These are phyloP conservation scores for Carduelis carduelis DNA, from an alignment of 2,797 vertebrate genomes.

Conservation along the genomic window DNA sequence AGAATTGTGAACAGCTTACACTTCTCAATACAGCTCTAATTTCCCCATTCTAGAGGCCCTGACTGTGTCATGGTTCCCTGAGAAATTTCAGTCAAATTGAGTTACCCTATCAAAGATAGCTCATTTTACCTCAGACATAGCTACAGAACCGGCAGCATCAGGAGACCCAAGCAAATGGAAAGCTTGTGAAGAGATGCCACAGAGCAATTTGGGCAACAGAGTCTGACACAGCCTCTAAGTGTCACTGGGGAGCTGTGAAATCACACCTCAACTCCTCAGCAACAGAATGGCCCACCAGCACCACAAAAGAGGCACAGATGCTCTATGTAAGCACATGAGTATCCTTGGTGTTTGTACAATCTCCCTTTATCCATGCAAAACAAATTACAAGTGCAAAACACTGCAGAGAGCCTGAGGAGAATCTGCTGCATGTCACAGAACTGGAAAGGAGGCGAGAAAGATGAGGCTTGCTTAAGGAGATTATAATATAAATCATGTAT, in stretches of 20 bases:
- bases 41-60: not conserved
- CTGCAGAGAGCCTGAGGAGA: not conserved
- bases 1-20: not conserved
- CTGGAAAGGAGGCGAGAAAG: not conserved
- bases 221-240: not conserved
- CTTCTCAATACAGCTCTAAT: rapidly evolving
- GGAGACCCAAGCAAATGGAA: not conserved
- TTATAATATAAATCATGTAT: not conserved
- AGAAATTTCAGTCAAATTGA: not conserved
- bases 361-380: not conserved
- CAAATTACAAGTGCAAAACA: not conserved
- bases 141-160: not conserved
- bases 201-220: not conserved
- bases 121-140: not conserved
- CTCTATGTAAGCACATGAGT: rapidly evolving
- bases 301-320: not conserved
- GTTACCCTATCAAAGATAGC: not conserved
- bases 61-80: not conserved
- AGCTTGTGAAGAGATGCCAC: not conserved
- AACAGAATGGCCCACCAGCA: not conserved
- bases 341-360: not conserved
- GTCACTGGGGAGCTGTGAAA: not conserved
- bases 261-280: not conserved
- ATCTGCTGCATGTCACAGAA: not conserved
- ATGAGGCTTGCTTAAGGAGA: not conserved